Conservation (phyloP, 2,113 vertebrate species). For the Nibea coibor region DNA sequence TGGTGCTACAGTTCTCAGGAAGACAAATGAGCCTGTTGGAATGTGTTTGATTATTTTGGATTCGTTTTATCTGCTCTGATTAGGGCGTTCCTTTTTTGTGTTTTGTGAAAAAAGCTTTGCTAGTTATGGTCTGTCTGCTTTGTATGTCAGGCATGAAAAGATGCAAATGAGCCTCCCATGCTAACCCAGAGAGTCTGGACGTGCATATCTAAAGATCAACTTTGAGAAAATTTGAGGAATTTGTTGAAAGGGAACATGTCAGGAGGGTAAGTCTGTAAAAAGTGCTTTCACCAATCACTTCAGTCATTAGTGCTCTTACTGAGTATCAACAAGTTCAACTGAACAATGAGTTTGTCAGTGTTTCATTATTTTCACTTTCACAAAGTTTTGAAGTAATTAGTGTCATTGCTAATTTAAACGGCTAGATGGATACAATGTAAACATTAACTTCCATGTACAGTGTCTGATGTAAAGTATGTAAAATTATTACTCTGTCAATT, state of each 20-base stretch:
- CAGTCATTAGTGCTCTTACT: slow-evolving; percentile 5
- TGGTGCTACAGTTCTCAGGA: neutral
- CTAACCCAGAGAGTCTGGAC: neutral
- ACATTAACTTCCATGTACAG: too few species aligned
- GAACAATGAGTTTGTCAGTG: neutral
- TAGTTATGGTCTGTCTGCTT: neutral
- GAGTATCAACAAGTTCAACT: slow-evolving; percentile 21
- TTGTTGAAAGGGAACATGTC: slow-evolving; percentile 6
- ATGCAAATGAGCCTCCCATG: neutral
- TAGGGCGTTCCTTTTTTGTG: neutral
- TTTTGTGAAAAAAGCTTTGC: slow-evolving; percentile 3
- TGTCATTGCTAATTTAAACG: too few species aligned
- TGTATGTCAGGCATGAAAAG: neutral
- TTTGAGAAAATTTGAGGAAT: slow-evolving; percentile 22
- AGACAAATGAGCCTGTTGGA: neutral
- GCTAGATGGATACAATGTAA: too few species aligned
- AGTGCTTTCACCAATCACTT: slow-evolving; percentile 9
- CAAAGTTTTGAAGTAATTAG: neutral
- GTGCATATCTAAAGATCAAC: neutral
- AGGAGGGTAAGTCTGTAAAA: slow-evolving; percentile 1
- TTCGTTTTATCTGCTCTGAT: neutral
- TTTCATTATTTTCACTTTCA: neutral
- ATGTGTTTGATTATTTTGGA: slow-evolving; percentile 41
- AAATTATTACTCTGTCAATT: too few species aligned
- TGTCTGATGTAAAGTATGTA: too few species aligned